Base-by-base conservation (phyloP, 2,797 vertebrate species). In the Arnoldichthys spilopterus region DNA sequence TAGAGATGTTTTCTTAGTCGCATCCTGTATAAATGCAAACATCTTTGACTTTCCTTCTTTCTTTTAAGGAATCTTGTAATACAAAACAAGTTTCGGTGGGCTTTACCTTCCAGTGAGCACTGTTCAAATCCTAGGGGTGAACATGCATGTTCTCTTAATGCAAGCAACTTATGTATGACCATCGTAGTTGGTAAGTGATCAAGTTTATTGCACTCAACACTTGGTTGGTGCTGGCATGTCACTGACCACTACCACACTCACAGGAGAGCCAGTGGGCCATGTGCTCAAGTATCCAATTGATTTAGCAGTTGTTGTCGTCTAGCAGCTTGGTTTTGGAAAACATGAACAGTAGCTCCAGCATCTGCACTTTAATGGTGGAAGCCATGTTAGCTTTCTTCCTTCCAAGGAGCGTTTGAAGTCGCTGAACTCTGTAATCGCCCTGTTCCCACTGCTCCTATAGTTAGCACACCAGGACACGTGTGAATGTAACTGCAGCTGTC, bases 401-500 rank as follows among this genome's bases (percentile, higher is more conserved):
- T 84, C 77, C 74, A 70, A 76, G 84, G 74, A 24, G 13, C 66
- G 64, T 89, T 87, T 87, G 82, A 88, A 85, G 80, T 83, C 68
- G 22, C 70, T 58, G 58, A 62, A 73, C 77, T 87, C 83, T 88
- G 80, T 87, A 87, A 88, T 88, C 79, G 59, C 56, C 58, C 58
- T 20, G 18, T 85, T 67, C 74, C 86, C 74, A 76, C 81, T 64
- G 49, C 76, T 83, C 77, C 82, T 85, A 83, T 84, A 82, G 81
- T 86, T 83, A 80, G 85, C 74, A 63, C 83, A 81, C 77, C 71
- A 85, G 79, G 58, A 72, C 83, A 84, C 70, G 79, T 87, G 83
- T 82, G 76, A 85, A 84, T 77, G 70, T 74, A 76, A 81, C 78
- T 77, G 77, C 62, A 28, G 72, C 76, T 69, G 51, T 76, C 77